Evolutionary conservation across 30 jellyfish, hydroid and myxozoan species (phyloP), one percentile per base, ranked within the genome.

Genomic region (Morbakka virulenta): DNA sequence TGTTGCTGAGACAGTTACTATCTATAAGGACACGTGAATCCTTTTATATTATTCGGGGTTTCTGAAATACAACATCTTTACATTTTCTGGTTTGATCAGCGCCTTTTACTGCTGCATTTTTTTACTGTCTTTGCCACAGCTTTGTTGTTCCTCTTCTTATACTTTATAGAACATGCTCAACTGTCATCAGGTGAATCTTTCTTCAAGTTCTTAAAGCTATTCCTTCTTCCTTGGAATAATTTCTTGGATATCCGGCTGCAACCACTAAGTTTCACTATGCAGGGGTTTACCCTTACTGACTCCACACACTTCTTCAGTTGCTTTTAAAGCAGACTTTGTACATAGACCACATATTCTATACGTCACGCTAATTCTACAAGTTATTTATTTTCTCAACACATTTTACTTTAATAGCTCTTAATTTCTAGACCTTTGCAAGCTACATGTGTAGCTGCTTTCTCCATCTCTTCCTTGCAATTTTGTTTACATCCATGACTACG

Each of bases 251-350:
- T 66, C 78, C 17, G 24, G 49, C 11, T 32, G 11, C 78, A 57
- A 66, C 78, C 78, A 66, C 78, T 32, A 66, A 2, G 78, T 32
- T 32, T 63, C 74, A 4, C 74, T 50, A 63, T 63, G 74, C 61
- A 24, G 22, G 24, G 22, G 74, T 50, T 63, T 63, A 14, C 63
- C 63, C 22, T 27, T 22, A 31, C 74, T 63, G 63, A 4, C 24
- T 21, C 24, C 24, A 4, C 70, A n/a, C 4, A 9, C 20, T 21
- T 21, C 25, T 21, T 9, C 25, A 6, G n/a, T n/a, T n/a, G n/a
- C n/a, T n/a, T n/a, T n/a, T n/a, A n/a, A n/a, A n/a, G n/a, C n/a
- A n/a, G 6, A 17, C 70, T 21, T 4, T 53, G 9, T 53, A 9
- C 23, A 17, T 21, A 27, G 12, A 2, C 68, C 78, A 66, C 78